These are phyloP conservation scores for Gambusia affinis DNA, from an alignment of 2,113 vertebrate species.

Conservation along the genomic window DNA sequence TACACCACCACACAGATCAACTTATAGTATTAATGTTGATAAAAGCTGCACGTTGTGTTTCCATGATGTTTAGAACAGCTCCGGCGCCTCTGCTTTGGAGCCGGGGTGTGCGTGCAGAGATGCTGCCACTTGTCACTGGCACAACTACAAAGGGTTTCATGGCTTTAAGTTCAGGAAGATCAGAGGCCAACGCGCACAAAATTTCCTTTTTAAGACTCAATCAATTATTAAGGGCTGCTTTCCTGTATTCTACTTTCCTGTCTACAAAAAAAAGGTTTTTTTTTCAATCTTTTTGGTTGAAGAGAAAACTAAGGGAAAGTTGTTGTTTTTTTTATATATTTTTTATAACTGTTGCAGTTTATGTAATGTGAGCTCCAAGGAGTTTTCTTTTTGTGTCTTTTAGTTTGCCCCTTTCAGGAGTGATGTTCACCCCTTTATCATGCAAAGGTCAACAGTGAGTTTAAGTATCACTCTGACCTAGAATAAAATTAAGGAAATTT, in stretches of 20 bases:
- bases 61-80: background rate
- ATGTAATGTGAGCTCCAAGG: background rate
- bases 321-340: constrained; percentile 3
- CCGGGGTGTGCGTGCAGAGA: background rate
- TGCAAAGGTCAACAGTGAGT: background rate
- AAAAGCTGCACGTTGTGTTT: background rate
- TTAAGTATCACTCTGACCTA: too few species aligned
- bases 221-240: constrained; percentile 49
- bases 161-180: constrained; percentile 40
- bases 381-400: background rate
- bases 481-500: too few species aligned
- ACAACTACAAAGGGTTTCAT: constrained; percentile 32
- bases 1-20: background rate
- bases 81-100: background rate
- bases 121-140: constrained; percentile 12
- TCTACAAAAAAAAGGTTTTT: constrained; percentile 18
- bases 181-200: constrained; percentile 28
- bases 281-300: background rate
- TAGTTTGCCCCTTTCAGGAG: background rate
- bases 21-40: background rate
- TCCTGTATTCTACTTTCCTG: constrained; percentile 3
- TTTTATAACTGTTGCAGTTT: background rate
- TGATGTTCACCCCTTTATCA: background rate
- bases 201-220: constrained; percentile 33
- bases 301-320: background rate